Percentiles rank a stretch among this genome's conserved stretches.
These are phyloP conservation scores for Tympanoctomys barrerae DNA, from an alignment of 2,797 vertebrate genomes.

Conservation along the genomic window DNA sequence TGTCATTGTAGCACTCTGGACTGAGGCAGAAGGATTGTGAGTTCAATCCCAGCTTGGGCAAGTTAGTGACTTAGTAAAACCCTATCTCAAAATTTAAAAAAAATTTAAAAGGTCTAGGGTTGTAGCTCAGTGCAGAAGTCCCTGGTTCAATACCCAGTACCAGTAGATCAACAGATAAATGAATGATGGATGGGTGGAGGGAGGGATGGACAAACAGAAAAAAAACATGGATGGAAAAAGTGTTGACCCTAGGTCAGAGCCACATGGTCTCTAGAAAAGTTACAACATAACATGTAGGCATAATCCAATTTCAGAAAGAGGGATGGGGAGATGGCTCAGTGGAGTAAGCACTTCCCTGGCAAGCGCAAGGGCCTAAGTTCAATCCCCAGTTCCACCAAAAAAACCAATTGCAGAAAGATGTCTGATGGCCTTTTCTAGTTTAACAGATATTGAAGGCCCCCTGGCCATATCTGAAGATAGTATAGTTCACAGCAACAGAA, in stretches of 20 bases:
- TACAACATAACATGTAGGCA: conserved; percentile 20
- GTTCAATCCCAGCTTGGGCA: not conserved
- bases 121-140: not conserved
- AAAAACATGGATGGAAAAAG: not conserved
- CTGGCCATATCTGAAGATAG: not conserved
- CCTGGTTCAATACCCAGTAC: not conserved
- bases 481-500: not conserved
- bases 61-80: not conserved
- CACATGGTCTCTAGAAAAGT: not conserved
- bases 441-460: not conserved
- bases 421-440: no score
- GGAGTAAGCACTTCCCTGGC: no score
- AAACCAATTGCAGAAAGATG: no score
- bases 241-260: not conserved
- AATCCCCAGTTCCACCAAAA: no score
- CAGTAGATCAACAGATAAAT: not conserved
- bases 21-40: not conserved
- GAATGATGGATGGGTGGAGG: not conserved
- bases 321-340: no score
- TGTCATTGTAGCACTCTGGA: not conserved
- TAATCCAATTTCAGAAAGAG: not conserved
- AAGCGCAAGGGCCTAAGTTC: no score
- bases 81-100: not conserved
- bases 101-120: not conserved
- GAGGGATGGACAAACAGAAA: no score